These are phyloP conservation scores for Callinectes sapidus DNA, from an alignment of 2,888 invertebrate species.

Conservation along the genomic window DNA sequence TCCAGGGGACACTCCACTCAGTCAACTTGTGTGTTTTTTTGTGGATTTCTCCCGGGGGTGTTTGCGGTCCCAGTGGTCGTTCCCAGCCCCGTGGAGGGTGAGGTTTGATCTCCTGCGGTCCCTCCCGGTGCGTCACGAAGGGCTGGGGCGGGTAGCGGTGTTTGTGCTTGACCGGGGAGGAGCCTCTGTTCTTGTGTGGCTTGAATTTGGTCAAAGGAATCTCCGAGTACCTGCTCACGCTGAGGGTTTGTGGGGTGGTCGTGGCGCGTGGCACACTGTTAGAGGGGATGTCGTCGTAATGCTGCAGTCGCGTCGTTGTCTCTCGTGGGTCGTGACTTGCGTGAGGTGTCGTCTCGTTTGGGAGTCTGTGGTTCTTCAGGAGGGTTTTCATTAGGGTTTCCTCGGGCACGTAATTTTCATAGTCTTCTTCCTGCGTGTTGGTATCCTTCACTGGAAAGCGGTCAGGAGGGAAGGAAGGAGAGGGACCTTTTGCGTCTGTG, in stretches of 20 bases:
- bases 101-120: not conserved
- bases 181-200: not conserved
- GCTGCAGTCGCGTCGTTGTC: not conserved
- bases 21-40: not conserved
- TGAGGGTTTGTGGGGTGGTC: not conserved
- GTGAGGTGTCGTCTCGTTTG: not conserved
- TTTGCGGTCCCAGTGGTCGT: not conserved
- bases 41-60: not conserved
- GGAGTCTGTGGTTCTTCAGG: not conserved
- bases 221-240: conserved; percentile 15
- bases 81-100: not conserved
- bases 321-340: not conserved
- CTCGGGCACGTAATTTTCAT: not conserved
- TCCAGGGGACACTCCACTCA: not conserved
- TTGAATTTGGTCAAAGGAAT: not conserved
- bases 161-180: not conserved
- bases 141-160: not conserved
- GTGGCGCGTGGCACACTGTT: not conserved
- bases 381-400: not conserved
- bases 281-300: not conserved
- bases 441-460: not conserved
- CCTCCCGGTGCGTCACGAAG: not conserved
- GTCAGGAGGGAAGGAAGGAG: not conserved
- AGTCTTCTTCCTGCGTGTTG: not conserved
- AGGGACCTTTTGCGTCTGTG: not conserved